Evolutionary conservation across 2,113 vertebrate genomes (phyloP), one percentile per base, ranked within the genome.

Genomic region (Solea solea): DNA sequence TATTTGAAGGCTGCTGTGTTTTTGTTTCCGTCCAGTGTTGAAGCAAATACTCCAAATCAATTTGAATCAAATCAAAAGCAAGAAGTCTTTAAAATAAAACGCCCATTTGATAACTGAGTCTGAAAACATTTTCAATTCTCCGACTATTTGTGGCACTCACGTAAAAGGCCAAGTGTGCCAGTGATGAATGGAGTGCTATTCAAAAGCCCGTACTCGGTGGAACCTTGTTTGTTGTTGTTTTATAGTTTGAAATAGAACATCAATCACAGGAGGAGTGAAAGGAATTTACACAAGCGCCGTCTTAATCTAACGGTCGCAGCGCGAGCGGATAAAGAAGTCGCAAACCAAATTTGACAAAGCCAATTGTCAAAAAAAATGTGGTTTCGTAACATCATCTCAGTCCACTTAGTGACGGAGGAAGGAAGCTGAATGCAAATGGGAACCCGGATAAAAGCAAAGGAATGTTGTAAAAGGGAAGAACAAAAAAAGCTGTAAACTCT

Each of bases 221-320:
- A 70, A 87, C 82, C 40, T 72, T 80, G 73, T 90, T 87, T 78
- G 58, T 81, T 84, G 76, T 87, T 84, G 69, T 69, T 82, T 80
- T 62, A 77, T 87, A 13, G 14, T 85, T 83, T 85, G 78, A 88
- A 85, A 86, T 79, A 58, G 72, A 88, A 81, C 82, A 86, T 89
- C 80, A 82, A 74, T 88, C 85, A 83, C 68, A 76, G 52, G 67
- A 56, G 52, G 54, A 73, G 72, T 62, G 74, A 71, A 76, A 78
- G 68, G 71, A 64, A 84, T 89, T 86, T 76, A 72, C 61, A 84
- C 78, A 68, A 83, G 72, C 62, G 15, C 45, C 25, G 55, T 71
- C 49, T 82, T 86, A 86, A 86, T 88, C 87, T 75, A 86, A 89
- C 78, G 81, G 72, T 80, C 78, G 82, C 53, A 16, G 64, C 54